Percentiles rank a stretch among this genome's conserved stretches.
These are phyloP conservation scores for Epinotia bilunana DNA, from an alignment of 2,888 invertebrate species.

Conservation along the genomic window DNA sequence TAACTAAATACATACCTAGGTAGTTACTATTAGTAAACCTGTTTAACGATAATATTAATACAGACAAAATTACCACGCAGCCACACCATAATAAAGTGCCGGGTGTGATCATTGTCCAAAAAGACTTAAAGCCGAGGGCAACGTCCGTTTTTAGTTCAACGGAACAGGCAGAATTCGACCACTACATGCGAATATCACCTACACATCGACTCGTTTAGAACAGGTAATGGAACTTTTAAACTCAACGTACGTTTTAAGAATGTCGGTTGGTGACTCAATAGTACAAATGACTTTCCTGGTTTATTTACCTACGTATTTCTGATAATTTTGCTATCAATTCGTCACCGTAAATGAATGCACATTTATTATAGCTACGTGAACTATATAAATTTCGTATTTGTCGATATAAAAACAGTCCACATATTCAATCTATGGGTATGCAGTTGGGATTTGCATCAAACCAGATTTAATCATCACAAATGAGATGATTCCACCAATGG, in stretches of 20 bases:
- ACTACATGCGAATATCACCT: slow-evolving; percentile 57
- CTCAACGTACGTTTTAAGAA: slow-evolving; percentile 25
- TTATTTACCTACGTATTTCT: not conserved
- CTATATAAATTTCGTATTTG: not conserved
- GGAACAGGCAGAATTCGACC: slow-evolving; percentile 61
- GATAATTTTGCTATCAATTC: not conserved
- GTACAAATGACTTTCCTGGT: not conserved
- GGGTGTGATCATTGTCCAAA: slow-evolving; percentile 64
- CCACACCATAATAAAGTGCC: slow-evolving; percentile 51
- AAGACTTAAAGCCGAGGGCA: slow-evolving; percentile 72
- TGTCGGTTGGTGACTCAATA: slow-evolving; percentile 15
- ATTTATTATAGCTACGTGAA: not conserved
- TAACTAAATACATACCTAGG: not conserved
- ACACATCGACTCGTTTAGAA: slow-evolving; percentile 51
- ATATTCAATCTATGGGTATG: not conserved
- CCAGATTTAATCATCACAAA: not conserved
- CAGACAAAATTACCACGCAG: slow-evolving; percentile 43
- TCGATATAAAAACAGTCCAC: not conserved
- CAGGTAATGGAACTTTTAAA: slow-evolving; percentile 41
- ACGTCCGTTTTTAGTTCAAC: slow-evolving; percentile 77
- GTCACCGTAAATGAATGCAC: not conserved
- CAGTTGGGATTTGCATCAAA: not conserved
- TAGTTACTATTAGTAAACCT: not conserved
- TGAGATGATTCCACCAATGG: slow-evolving; percentile 14
- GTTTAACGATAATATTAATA: slow-evolving; percentile 38